A percentile compares a stretch with the other conserved stretches of the same genome.
Evolutionary conservation across 64 coral and sea anemone genomes (phyloP).

Genomic region (Acropora yongei): DNA sequence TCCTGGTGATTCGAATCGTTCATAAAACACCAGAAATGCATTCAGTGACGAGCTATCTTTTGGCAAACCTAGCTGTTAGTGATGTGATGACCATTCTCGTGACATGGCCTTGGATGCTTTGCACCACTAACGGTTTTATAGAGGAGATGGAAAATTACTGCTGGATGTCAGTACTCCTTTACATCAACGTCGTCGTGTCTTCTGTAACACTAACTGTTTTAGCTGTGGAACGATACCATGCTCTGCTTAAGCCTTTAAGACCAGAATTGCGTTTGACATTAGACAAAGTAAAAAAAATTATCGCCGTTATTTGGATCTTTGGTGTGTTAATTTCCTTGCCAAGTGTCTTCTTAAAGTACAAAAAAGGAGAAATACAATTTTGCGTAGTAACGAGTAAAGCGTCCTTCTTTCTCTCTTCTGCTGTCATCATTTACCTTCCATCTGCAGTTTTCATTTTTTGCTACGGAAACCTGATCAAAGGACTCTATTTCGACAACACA

Average conservation of each 20-base stretch:
- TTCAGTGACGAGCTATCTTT: slow-evolving; percentile 13
- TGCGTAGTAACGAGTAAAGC: background rate
- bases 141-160: no score
- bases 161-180: no score
- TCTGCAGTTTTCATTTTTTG: slow-evolving; percentile 4
- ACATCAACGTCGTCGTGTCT: background rate
- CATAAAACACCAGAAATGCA: background rate
- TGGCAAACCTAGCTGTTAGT: slow-evolving; percentile 17
- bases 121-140: no score
- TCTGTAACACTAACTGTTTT: background rate
- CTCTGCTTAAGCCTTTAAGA: background rate
- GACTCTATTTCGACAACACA: slow-evolving; percentile 40
- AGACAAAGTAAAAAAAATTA: background rate
- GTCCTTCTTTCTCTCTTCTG: background rate
- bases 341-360: background rate
- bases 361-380: background rate
- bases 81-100: background rate
- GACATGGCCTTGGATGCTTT: no score
- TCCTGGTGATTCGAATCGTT: background rate
- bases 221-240: background rate
- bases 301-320: background rate
- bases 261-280: background rate
- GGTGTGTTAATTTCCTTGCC: background rate
- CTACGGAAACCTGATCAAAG: background rate
- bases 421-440: background rate